Percentiles rank a stretch among this genome's conserved stretches.
Conservation (phyloP, 2,888 invertebrate species). For the Margaritifera margaritifera region DNA sequence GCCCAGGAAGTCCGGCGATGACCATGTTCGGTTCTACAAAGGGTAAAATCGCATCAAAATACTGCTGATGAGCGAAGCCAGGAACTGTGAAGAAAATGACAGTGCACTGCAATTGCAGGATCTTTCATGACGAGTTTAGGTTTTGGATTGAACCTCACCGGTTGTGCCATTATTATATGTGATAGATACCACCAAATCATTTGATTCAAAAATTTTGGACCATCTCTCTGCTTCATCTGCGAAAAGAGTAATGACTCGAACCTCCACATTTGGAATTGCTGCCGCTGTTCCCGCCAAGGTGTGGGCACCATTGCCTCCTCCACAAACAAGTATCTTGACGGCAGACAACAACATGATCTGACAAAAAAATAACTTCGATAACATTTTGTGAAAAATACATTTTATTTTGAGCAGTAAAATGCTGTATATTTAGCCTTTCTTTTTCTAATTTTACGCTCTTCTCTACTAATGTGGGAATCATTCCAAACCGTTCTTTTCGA, state of each 20-base stretch:
- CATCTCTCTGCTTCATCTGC: slow-evolving; percentile 59
- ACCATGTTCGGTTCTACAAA: slow-evolving; percentile 49
- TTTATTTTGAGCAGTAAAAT: too few species aligned
- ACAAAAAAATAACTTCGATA: too few species aligned
- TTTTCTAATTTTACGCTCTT: too few species aligned
- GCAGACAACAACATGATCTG: too few species aligned
- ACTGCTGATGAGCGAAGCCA: slow-evolving; percentile 60
- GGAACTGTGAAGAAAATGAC: slow-evolving; percentile 60
- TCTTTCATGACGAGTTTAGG: slow-evolving; percentile 54
- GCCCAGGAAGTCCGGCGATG: slow-evolving; percentile 59
- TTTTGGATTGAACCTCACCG: slow-evolving; percentile 36
- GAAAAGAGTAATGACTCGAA: slow-evolving; percentile 52
- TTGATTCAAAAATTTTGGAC: slow-evolving; percentile 38
- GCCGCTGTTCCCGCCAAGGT: slow-evolving; percentile 52
- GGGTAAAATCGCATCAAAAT: slow-evolving; percentile 49
- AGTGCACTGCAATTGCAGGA: slow-evolving; percentile 40
- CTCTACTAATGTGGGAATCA: too few species aligned
- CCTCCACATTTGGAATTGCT: slow-evolving; percentile 40
- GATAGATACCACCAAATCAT: slow-evolving; percentile 34
- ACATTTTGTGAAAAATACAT: too few species aligned
- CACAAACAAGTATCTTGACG: slow-evolving; percentile 45
- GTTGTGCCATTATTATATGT: slow-evolving; percentile 30
- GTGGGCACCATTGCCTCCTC: slow-evolving; percentile 65
- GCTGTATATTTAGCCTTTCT: too few species aligned
- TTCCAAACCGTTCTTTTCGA: too few species aligned